Percentiles rank a stretch among this genome's conserved stretches.
These are phyloP conservation scores for Dryas iulia DNA, from an alignment of 1,140 invertebrate genomes.

Conservation along the genomic window DNA sequence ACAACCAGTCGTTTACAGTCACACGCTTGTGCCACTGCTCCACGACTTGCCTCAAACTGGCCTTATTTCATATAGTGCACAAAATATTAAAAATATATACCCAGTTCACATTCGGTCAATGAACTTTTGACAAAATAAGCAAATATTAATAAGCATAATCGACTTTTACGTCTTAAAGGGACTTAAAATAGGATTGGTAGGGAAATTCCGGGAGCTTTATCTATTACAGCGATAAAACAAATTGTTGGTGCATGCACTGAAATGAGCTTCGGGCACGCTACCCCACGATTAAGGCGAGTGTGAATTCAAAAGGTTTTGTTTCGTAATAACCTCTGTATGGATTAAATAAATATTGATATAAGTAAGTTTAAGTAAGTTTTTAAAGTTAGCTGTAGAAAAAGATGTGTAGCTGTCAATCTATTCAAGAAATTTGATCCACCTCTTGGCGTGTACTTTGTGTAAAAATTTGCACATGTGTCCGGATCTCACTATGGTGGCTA, in stretches of 20 bases:
- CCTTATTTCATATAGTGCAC: too few species aligned
- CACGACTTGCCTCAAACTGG: too few species aligned
- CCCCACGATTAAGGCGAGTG: conserved; percentile 3
- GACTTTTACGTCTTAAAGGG: background rate
- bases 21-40: too few species aligned
- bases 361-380: background rate
- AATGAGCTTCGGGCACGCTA: conserved; percentile 9
- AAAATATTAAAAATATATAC: too few species aligned
- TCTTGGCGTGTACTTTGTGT: too few species aligned
- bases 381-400: background rate
- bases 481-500: too few species aligned
- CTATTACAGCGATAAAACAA: conserved; percentile 11
- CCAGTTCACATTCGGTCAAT: background rate
- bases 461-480: too few species aligned
- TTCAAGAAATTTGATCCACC: too few species aligned
- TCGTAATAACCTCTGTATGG: background rate
- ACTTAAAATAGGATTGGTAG: background rate
- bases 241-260: conserved; percentile 3
- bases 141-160: background rate
- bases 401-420: too few species aligned
- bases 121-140: background rate
- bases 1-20: too few species aligned
- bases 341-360: background rate
- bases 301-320: background rate
- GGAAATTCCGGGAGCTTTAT: conserved; percentile 13